phyloP scores from a whole-genome alignment of 2,797 vertebrate genomes.

The Lacerta viridis region DNA sequence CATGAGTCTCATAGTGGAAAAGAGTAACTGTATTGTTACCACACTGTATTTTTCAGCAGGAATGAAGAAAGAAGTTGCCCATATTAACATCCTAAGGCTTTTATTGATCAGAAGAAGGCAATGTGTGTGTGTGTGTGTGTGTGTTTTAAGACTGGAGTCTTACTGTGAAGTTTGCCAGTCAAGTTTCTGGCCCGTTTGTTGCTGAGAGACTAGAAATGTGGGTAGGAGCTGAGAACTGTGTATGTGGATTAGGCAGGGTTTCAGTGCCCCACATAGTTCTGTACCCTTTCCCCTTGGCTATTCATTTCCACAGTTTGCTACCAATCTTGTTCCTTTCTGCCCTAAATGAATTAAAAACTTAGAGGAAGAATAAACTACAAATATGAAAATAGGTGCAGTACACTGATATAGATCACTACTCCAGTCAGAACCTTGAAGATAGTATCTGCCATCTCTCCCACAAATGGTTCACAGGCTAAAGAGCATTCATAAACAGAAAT shows the following conservation, averaged over 20 bases:
- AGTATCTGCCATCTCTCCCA: background rate
- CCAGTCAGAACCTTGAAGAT: background rate
- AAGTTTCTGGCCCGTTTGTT: background rate
- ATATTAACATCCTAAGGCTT: rapidly evolving
- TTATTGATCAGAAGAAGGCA: background rate
- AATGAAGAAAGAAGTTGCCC: background rate
- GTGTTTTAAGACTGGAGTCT: background rate
- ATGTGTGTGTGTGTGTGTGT: too few relatives aligned
- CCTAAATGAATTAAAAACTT: background rate
- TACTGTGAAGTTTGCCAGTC: background rate
- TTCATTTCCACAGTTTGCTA: background rate
- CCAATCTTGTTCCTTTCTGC: background rate
- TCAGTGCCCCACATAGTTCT: background rate
- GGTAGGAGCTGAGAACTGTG: background rate
- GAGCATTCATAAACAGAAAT: background rate
- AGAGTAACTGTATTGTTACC: background rate
- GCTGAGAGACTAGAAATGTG: background rate
- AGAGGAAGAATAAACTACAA: background rate
- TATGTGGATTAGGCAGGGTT: background rate
- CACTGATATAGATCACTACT: background rate
- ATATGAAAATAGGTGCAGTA: background rate
- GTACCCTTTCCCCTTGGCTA: too few relatives aligned
- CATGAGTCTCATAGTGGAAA: background rate
- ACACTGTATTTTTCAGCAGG: background rate
- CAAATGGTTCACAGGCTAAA: background rate